These are phyloP conservation scores for Chorisops tibialis DNA, from an alignment of 2,888 invertebrate species.

Conservation along the genomic window DNA sequence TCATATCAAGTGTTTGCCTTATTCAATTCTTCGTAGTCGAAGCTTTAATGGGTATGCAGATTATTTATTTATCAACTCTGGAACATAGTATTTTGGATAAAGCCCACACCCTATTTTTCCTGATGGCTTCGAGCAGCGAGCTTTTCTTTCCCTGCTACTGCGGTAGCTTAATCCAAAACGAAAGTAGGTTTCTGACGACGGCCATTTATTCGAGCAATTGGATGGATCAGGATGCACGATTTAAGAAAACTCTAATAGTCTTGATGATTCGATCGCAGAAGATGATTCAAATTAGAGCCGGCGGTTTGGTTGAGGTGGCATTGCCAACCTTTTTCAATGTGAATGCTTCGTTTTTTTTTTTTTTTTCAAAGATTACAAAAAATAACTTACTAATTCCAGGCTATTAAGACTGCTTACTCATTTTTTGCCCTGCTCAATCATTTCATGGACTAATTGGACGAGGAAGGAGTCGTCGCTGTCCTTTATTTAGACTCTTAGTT, in stretches of 20 bases:
- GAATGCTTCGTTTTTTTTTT: constrained; percentile 1
- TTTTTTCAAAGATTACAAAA: too few species aligned
- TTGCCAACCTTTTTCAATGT: constrained; percentile 7
- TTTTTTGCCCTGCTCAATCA: not conserved
- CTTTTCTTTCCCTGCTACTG: not conserved
- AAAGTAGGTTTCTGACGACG: not conserved
- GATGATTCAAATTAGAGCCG: not conserved
- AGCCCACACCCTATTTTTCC: constrained; percentile 30
- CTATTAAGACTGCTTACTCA: not conserved
- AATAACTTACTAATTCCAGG: not conserved
- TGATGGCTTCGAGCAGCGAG: not conserved
- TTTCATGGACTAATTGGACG: too few species aligned
- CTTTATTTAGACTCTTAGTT: too few species aligned
- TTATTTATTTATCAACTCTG: not conserved
- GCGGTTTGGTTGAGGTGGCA: constrained; percentile 3
- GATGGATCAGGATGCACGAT: constrained; percentile 1
- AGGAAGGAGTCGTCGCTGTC: too few species aligned
- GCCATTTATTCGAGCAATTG: constrained; percentile 14
- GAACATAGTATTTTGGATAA: not conserved
- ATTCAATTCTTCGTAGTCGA: not conserved
- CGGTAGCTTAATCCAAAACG: constrained; percentile 2
- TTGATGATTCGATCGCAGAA: constrained; percentile 10
- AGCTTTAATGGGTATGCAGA: not conserved
- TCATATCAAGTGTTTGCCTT: not conserved
- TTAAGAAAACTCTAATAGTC: constrained; percentile 1